phyloP scores from a whole-genome alignment of 2,888 invertebrate genomes.

The Drosophila infuscata region DNA sequence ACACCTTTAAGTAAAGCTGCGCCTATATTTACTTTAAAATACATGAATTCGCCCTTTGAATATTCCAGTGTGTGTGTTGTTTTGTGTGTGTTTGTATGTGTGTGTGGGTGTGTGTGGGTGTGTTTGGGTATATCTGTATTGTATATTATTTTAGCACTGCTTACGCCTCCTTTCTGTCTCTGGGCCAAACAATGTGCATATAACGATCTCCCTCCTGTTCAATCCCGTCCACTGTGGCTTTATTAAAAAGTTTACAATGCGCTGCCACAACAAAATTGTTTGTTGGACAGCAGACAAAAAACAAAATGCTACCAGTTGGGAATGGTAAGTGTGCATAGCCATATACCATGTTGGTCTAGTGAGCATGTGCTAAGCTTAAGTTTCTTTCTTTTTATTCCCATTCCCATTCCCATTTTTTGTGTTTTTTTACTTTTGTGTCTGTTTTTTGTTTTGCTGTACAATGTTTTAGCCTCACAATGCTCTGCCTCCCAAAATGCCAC shows the following conservation, averaged over 20 bases:
- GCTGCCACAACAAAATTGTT: conserved; percentile 32
- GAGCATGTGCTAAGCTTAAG: conserved; percentile 31
- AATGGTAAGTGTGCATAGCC: conserved; percentile 46
- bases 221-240: conserved; percentile 61
- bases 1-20: not conserved
- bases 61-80: not conserved
- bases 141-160: conserved; percentile 29
- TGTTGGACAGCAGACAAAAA: conserved; percentile 10
- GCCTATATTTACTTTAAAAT: not conserved
- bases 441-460: conserved; percentile 9
- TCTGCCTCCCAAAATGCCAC: conserved; percentile 39
- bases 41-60: not conserved
- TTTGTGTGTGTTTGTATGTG: not conserved
- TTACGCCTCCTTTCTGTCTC: conserved; percentile 35
- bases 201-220: conserved; percentile 37
- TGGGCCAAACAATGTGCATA: conserved; percentile 38
- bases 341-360: conserved; percentile 57
- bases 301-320: conserved; percentile 34
- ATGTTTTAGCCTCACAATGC: conserved; percentile 21
- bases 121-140: not conserved
- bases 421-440: not conserved
- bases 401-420: not conserved
- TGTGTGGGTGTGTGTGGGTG: not conserved
- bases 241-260: conserved; percentile 75
- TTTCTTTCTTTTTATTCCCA: conserved; percentile 3